Evolutionary conservation across 2,888 invertebrate genomes (phyloP), one percentile per base, ranked within the genome.

Genomic region (Melikaiella ostensackeni): DNA sequence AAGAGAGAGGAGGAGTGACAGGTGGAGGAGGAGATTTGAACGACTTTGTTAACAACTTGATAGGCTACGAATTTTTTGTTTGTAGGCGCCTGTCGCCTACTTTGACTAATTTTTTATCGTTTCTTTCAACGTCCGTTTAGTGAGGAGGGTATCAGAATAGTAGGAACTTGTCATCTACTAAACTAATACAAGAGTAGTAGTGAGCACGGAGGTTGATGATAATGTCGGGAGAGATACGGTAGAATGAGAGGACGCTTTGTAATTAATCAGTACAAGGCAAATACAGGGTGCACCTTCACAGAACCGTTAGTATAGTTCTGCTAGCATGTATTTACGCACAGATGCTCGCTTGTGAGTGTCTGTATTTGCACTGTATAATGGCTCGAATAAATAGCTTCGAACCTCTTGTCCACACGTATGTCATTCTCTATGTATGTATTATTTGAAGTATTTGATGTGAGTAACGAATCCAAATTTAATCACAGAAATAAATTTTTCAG

Each of bases 231-330:
- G 74, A 57, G 33, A 50, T 59, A 57, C 62, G 63, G 46, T 21
- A 33, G 70, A 27, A 74, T 75, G 76, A 76, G 74, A 80, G 84
- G 81, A 79, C 77, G 82, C 85, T 84, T 84, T 85, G 86, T 86
- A 87, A 87, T 87, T 87, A 87, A 87, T 87, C 87, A 86, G 85
- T 77, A 81, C 75, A 75, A 73, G 76, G 80, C 77, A 75, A 81
- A 79, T 81, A 81, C 77, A 79, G 75, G 79, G 77, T 38, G 38
- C 77, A 77, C 77, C 78, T 81, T 81, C 38, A 75, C 77, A 75
- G 70, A 78, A 76, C 78, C 78, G 77, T 81, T 81, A 76, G 79
- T 76, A 66, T 81, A 79, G 50, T 70, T n/a, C n/a, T n/a, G 27
- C 66, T 27, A n/a, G 5, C n/a, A 70, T n/a, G 70, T 50, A 70